These are phyloP conservation scores for Cheirogaleus major DNA, from an alignment of 2,797 vertebrate genomes.

Conservation along the genomic window DNA sequence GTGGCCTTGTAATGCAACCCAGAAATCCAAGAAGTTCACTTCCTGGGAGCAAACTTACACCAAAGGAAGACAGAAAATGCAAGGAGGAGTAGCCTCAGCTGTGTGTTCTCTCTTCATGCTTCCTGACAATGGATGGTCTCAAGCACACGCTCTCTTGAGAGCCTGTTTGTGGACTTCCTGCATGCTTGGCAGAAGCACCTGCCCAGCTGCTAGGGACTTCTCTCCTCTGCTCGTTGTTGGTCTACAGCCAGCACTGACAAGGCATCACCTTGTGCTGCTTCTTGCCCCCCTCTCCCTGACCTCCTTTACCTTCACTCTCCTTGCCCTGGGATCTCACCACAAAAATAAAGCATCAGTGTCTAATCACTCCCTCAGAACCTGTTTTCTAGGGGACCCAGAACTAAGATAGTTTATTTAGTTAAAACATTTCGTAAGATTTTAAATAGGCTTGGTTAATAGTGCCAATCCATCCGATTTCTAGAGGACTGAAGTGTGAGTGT, in stretches of 20 bases:
- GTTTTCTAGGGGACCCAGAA: not conserved
- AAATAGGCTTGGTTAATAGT: not conserved
- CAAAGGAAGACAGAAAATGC: not conserved
- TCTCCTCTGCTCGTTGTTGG: not conserved
- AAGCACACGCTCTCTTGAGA: not conserved
- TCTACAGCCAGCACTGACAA: rapidly evolving
- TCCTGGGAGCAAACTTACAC: not conserved
- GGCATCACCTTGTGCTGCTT: rapidly evolving
- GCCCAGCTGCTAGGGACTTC: rapidly evolving
- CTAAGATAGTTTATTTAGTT: not conserved
- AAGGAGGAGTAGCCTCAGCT: not conserved
- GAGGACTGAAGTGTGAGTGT: not conserved
- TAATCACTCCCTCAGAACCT: not conserved
- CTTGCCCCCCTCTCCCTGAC: not conserved
- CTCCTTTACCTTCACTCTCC: not conserved
- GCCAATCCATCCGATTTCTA: not conserved
- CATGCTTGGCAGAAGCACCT: not conserved
- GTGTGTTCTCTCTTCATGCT: not conserved
- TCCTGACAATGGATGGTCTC: not conserved
- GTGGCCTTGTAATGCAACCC: rapidly evolving
- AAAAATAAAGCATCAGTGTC: not conserved
- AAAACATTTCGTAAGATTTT: not conserved
- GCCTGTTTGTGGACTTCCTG: not conserved
- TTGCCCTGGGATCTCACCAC: not conserved
- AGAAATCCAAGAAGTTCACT: not conserved